These are phyloP conservation scores for Melinopterus prodromus DNA, from an alignment of 2,888 invertebrate genomes.

Conservation along the genomic window DNA sequence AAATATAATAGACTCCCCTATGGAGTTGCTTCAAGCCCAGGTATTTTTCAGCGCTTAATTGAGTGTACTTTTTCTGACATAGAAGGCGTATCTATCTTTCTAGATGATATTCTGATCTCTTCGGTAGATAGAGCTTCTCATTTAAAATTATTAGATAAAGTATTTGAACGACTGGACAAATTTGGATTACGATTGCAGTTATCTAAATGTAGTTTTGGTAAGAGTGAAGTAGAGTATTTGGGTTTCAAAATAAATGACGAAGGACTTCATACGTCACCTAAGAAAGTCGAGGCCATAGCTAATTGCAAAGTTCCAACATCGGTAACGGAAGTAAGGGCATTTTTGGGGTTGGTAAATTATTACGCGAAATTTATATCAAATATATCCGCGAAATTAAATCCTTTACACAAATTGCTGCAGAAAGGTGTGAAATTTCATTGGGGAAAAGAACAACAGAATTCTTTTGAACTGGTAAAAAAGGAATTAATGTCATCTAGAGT, in stretches of 20 bases:
- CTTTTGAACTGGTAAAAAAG: conserved; percentile 46
- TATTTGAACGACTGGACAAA: neutral
- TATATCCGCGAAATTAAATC: conserved; percentile 40
- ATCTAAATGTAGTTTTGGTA: conserved; percentile 35
- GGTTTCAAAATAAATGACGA: conserved; percentile 37
- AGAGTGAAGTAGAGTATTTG: conserved; percentile 38
- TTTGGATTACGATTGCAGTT: conserved; percentile 4
- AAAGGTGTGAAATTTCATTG: conserved; percentile 45
- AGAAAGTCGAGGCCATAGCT: conserved; percentile 41
- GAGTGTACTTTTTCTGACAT: neutral
- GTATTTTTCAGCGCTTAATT: neutral
- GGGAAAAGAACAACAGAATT: conserved; percentile 41
- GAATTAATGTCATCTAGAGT: conserved; percentile 38
- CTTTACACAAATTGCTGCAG: conserved; percentile 44
- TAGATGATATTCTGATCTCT: neutral
- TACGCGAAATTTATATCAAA: conserved; percentile 49
- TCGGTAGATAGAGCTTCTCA: neutral
- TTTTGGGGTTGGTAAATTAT: conserved; percentile 50
- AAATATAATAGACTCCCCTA: neutral
- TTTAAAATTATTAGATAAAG: conserved; percentile 9
- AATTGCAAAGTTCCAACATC: conserved; percentile 30
- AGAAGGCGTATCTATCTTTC: neutral
- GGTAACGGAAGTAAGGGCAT: conserved; percentile 46
- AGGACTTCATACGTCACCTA: conserved; percentile 36
- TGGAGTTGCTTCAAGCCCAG: neutral